A percentile compares a stretch with the other conserved stretches of the same genome.
phyloP scores from a whole-genome alignment of 2,888 invertebrate species.

The Eristalis pertinax region DNA sequence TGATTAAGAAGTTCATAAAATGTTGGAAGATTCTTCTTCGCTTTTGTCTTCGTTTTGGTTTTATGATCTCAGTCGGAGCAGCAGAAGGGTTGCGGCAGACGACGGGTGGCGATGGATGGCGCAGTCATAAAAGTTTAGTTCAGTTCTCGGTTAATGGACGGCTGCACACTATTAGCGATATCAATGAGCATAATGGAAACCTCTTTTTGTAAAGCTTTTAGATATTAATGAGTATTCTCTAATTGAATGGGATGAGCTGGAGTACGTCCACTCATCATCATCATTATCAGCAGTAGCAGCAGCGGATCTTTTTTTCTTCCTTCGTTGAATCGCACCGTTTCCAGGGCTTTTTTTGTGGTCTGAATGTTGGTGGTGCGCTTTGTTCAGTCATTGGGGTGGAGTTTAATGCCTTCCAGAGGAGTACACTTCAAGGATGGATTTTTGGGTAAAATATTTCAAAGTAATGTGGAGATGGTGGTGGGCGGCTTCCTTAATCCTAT shows the following conservation, averaged over 20 bases:
- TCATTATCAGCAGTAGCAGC: neutral
- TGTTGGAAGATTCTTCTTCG: neutral
- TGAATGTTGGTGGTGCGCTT: neutral
- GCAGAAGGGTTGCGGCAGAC: neutral
- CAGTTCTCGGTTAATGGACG: slow-evolving; percentile 20
- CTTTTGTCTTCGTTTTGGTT: neutral
- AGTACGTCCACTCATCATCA: neutral
- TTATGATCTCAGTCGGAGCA: neutral
- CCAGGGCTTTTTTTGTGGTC: neutral
- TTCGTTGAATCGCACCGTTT: neutral
- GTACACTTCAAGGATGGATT: neutral
- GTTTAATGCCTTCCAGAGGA: neutral
- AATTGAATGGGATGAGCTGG: neutral
- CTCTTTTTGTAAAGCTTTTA: neutral
- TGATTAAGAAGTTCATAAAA: slow-evolving; percentile 53
- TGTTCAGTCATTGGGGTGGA: neutral
- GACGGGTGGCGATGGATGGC: neutral
- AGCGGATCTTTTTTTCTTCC: neutral
- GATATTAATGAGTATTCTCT: slow-evolving; percentile 3
- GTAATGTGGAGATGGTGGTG: no score
- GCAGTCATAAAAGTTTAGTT: slow-evolving; percentile 13
- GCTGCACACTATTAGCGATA: slow-evolving; percentile 15
- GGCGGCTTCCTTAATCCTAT: no score
- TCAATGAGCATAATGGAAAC: slow-evolving; percentile 8
- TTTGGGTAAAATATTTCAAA: neutral